Base-by-base conservation (phyloP, 2,797 vertebrate species). In the Schizothorax lantsangensis region DNA sequence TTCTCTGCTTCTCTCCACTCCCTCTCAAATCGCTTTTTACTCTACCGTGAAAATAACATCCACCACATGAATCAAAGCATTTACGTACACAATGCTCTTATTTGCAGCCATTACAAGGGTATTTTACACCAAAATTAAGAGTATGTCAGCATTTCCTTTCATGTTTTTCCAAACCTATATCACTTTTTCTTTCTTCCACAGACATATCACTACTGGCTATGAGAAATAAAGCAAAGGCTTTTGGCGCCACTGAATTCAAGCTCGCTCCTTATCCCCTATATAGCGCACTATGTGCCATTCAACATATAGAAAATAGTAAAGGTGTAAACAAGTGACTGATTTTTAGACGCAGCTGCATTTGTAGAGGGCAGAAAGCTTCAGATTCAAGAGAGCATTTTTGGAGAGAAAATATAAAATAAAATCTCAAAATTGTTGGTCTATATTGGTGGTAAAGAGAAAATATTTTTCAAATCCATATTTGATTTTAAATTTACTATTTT, bases 1-100 rank as follows among this genome's bases (percentile, higher is more conserved):
- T 97, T 96, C 90, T 98, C 97, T 0, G 97, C 97, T 91, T 98
- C 97, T 81, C 96, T 93, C 95, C 97, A 98, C 88, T 98, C 97
- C 36, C 97, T 95, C 89, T 98, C 97, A 78, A 98, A 98, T 15
- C 97, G 96, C 30, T 96, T 96, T 93, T 98, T 98, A 92, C 96
- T 97, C 97, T 98, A 89, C 5, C 2, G 81, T 45, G 47, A 57
- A 73, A 14, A 7, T 77, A 59, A 83, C 59, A 43, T 30, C 57
- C 64, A 88, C 54, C 81, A 75, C 45, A 74, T 45, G 40, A 21
- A 80, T 73, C 30, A 21, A 38, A 74, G 78, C 47, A 4, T 75
- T 21, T 81, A 23, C 19, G 23, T 17, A 59, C 36, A 62, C 36
- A 62, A 19, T 43, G 23, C 36, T 45, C 36, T 19, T 30, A 80